phyloP scores from a whole-genome alignment of 2,888 invertebrate genomes.

The Oscheius sp. region DNA sequence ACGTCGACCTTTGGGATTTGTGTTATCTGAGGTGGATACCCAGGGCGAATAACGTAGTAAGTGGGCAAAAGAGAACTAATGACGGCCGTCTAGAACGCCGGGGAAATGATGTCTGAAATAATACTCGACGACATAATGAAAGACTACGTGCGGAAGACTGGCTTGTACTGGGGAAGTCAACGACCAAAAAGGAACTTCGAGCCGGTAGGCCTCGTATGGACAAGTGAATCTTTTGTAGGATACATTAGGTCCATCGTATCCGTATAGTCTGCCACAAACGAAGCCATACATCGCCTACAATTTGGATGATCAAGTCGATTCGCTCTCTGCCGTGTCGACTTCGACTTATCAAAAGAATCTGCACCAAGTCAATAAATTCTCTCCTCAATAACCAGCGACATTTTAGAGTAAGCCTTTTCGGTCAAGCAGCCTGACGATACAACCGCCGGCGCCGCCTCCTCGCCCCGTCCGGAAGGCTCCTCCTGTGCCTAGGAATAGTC shows the following conservation, averaged over 20 bases:
- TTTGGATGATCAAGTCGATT: conserved; percentile 13
- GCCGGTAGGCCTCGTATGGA: neutral
- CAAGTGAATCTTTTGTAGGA: neutral
- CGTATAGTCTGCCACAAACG: conserved; percentile 17
- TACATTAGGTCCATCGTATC: conserved; percentile 17
- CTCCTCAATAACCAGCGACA: neutral
- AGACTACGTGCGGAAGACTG: neutral
- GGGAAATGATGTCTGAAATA: conserved; percentile 12
- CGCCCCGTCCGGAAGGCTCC: conserved; percentile 23
- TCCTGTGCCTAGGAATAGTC: neutral
- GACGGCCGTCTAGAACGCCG: neutral
- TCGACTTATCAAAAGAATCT: conserved; percentile 3
- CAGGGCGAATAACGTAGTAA: conserved; percentile 35
- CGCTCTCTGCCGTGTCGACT: conserved; percentile 6
- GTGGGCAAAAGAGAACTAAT: neutral
- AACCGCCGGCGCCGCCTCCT: neutral
- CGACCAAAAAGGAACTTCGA: neutral
- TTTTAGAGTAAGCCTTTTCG: neutral
- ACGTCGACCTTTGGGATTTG: conserved; percentile 54
- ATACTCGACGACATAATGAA: conserved; percentile 13
- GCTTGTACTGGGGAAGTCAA: conserved; percentile 15
- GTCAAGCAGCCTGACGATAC: conserved; percentile 13
- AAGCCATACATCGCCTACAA: conserved; percentile 24
- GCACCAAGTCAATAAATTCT: neutral
- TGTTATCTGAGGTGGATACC: conserved; percentile 59